A percentile compares a stretch with the other conserved stretches of the same genome.
Conservation (phyloP, 1,140 invertebrate species). For the Cotesia typhae region DNA sequence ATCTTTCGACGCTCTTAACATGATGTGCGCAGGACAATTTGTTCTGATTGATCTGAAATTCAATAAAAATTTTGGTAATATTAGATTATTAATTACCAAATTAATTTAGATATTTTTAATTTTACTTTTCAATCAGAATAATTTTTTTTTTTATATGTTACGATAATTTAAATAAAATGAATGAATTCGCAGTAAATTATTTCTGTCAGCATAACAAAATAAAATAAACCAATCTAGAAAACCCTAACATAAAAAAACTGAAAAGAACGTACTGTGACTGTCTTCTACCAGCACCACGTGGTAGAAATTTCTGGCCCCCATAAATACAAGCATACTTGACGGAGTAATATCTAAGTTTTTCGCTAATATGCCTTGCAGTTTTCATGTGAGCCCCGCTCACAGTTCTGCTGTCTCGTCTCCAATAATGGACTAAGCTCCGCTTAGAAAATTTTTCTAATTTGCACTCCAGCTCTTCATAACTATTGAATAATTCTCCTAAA, state of each 20-base stretch:
- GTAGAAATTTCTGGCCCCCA: slow-evolving; percentile 62
- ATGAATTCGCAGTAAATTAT: no score
- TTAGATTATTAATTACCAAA: slow-evolving; percentile 17
- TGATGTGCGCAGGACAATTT: slow-evolving; percentile 64
- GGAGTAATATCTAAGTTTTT: slow-evolving; percentile 63
- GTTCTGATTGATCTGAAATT: slow-evolving; percentile 59
- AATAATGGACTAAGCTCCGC: slow-evolving; percentile 62
- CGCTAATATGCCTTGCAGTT: slow-evolving; percentile 61
- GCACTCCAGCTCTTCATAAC: slow-evolving; percentile 60
- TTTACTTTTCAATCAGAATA: no score
- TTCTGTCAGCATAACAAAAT: no score
- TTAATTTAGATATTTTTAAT: no score
- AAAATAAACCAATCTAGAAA: neutral
- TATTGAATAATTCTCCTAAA: slow-evolving; percentile 61
- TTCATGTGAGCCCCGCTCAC: slow-evolving; percentile 65
- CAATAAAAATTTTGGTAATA: no score
- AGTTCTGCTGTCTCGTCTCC: slow-evolving; percentile 63
- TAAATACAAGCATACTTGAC: slow-evolving; percentile 65
- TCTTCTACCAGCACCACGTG: slow-evolving; percentile 60
- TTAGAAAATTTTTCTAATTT: slow-evolving; percentile 60
- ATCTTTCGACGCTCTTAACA: slow-evolving; percentile 63
- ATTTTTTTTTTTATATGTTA: no score
- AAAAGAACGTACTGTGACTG: slow-evolving; percentile 57
- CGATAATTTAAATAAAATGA: no score
- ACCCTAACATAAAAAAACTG: neutral